A percentile compares a stretch with the other conserved stretches of the same genome.
Evolutionary conservation across 2,797 vertebrate species (phyloP).

Genomic region (Enteromius thamalakanensis): DNA sequence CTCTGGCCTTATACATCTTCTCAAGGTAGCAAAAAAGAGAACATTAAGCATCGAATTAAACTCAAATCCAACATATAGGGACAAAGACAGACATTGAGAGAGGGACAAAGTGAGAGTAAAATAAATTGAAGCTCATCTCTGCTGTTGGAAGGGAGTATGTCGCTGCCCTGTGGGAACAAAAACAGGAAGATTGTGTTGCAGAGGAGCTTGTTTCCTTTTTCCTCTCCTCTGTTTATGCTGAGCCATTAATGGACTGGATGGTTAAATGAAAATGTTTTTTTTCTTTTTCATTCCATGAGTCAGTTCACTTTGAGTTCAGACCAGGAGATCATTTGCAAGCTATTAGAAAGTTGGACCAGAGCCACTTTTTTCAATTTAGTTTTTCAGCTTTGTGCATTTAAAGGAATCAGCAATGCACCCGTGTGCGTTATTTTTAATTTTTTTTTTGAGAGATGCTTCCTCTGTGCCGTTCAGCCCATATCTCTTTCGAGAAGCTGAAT

Average conservation of each 20-base stretch:
- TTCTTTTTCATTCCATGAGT: neutral
- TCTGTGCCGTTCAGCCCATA: neutral
- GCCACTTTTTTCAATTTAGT: neutral
- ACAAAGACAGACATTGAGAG: neutral
- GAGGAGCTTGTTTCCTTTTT: conserved; percentile 11
- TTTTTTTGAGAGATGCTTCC: conserved; percentile 14
- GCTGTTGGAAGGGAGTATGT: conserved; percentile 61
- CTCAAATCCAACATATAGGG: conserved; percentile 30
- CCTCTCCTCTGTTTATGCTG: neutral
- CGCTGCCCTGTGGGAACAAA: conserved; percentile 14
- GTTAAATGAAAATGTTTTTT: neutral
- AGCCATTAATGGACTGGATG: neutral
- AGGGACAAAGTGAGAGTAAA: neutral
- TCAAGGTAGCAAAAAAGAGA: conserved; percentile 20
- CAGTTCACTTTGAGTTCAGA: conserved; percentile 29
- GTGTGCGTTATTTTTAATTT: neutral
- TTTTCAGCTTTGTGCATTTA: conserved; percentile 28
- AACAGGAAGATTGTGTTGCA: conserved; percentile 15
- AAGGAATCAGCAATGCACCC: conserved; percentile 11
- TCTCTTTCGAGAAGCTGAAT: conserved; percentile 36
- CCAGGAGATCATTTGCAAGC: neutral
- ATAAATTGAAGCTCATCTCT: conserved; percentile 9
- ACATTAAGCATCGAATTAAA: conserved; percentile 52
- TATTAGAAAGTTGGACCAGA: conserved; percentile 4
- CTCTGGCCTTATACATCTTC: conserved; percentile 70